These are phyloP conservation scores for Danio tinwini DNA, from an alignment of 2,797 vertebrate genomes.

Conservation along the genomic window DNA sequence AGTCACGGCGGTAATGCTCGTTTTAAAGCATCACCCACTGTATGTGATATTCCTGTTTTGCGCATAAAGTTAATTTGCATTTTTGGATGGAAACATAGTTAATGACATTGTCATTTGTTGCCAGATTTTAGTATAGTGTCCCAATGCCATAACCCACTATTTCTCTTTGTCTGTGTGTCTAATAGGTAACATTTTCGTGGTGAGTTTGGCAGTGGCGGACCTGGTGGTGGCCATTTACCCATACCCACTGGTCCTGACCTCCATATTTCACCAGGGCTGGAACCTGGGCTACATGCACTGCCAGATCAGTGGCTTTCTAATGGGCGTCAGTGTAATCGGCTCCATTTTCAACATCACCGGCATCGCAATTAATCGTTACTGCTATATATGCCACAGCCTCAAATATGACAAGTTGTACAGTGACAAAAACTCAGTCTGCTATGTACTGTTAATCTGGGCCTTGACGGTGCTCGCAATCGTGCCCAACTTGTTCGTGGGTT, in stretches of 20 bases:
- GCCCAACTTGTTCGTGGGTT: conserved; percentile 92
- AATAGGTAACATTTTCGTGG: conserved; percentile 95
- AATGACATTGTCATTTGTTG: too few species aligned
- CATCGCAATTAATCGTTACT: conserved; percentile 96
- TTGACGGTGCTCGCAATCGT: conserved; percentile 90
- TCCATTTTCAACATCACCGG: conserved; percentile 98
- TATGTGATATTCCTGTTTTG: too few species aligned
- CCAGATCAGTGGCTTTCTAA: conserved; percentile 94
- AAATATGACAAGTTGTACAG: conserved; percentile 93
- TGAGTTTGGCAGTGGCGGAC: conserved; percentile 95
- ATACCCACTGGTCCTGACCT: conserved; percentile 91
- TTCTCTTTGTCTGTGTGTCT: conserved; percentile 12
- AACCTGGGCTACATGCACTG: conserved; percentile 91
- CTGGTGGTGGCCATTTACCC: conserved; percentile 96
- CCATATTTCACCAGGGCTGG: conserved; percentile 94
- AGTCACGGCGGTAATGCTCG: too few species aligned
- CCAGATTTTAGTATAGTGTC: too few species aligned
- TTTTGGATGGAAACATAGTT: too few species aligned
- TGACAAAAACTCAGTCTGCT: conserved; percentile 90
- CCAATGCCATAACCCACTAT: neutral
- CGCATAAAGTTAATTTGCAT: too few species aligned
- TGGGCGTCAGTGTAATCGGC: conserved; percentile 95
- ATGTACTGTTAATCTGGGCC: conserved; percentile 89
- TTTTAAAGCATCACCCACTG: too few species aligned
- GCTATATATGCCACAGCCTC: conserved; percentile 97